Conservation (phyloP, 2,797 vertebrate genomes). For the Enteromius fasciolatus region DNA sequence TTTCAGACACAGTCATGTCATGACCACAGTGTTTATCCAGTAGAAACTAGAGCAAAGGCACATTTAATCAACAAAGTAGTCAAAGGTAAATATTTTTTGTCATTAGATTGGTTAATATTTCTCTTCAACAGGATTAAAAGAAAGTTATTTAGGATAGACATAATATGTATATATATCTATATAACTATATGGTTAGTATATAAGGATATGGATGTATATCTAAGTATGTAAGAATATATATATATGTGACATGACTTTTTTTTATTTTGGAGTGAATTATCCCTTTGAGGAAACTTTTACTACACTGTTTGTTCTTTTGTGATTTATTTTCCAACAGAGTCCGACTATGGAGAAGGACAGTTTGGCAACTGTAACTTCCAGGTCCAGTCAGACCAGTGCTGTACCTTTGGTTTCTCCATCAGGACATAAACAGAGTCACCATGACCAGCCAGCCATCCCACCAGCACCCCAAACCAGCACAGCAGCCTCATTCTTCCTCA, state of each 20-base stretch:
- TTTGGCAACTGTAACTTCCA: neutral
- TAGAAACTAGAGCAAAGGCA: conserved; percentile 46
- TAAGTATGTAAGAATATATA: too few relatives aligned
- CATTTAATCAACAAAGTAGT: neutral
- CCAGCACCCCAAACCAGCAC: conserved; percentile 44
- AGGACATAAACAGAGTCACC: conserved; percentile 2
- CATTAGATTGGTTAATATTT: neutral
- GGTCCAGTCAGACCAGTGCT: conserved; percentile 57
- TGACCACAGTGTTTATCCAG: conserved; percentile 5
- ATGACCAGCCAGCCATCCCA: conserved; percentile 5
- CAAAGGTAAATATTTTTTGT: neutral
- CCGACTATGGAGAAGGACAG: conserved; percentile 29
- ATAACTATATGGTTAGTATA: too few relatives aligned
- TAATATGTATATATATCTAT: neutral
- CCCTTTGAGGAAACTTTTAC: neutral
- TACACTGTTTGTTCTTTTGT: neutral
- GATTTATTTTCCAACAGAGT: conserved; percentile 34
- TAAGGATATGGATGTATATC: too few relatives aligned
- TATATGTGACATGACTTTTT: too few relatives aligned
- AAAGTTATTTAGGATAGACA: neutral
- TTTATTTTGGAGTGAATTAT: neutral
- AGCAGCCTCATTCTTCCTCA: conserved; percentile 71
- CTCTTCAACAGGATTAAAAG: too few relatives aligned
- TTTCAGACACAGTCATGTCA: conserved; percentile 11
- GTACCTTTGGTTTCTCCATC: conserved; percentile 44